Evolutionary conservation across 2,888 invertebrate species (phyloP).

Genomic region (Caenorhabditis angaria): DNA sequence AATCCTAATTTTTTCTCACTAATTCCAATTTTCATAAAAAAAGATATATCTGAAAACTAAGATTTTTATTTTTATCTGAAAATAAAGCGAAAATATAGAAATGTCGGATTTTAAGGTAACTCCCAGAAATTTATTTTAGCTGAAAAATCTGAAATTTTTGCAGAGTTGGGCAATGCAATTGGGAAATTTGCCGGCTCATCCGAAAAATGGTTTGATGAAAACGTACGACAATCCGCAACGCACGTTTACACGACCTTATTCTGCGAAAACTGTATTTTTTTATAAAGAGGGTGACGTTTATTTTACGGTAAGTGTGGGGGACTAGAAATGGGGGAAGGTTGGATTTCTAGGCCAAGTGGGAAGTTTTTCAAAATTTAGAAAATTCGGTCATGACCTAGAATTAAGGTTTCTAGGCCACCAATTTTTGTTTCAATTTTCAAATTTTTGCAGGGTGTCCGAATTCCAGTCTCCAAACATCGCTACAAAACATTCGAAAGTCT

Average conservation of each 20-base stretch:
- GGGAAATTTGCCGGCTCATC: constrained; percentile 11
- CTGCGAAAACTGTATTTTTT: constrained; percentile 72
- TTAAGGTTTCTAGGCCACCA: no score
- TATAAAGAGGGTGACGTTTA: constrained; percentile 70
- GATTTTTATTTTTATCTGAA: background rate
- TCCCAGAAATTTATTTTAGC: background rate
- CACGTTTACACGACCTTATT: constrained; percentile 65
- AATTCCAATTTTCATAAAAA: no score
- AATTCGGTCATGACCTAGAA: background rate
- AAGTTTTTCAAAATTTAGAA: constrained; percentile 5
- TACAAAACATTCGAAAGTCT: constrained; percentile 70
- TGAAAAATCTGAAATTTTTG: background rate
- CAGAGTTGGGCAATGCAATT: constrained; percentile 10
- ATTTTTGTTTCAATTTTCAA: background rate
- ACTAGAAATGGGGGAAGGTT: background rate
- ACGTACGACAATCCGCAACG: constrained; percentile 38
- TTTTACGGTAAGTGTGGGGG: constrained; percentile 60
- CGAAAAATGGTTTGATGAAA: constrained; percentile 26
- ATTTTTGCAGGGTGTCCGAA: constrained; percentile 67
- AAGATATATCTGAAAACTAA: background rate
- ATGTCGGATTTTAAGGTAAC: background rate
- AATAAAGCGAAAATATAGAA: background rate
- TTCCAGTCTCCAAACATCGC: constrained; percentile 69
- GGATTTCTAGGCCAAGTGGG: background rate
- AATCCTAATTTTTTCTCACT: no score